Base-by-base conservation (phyloP, 2,113 vertebrate species). In the Serilophus lunatus region DNA sequence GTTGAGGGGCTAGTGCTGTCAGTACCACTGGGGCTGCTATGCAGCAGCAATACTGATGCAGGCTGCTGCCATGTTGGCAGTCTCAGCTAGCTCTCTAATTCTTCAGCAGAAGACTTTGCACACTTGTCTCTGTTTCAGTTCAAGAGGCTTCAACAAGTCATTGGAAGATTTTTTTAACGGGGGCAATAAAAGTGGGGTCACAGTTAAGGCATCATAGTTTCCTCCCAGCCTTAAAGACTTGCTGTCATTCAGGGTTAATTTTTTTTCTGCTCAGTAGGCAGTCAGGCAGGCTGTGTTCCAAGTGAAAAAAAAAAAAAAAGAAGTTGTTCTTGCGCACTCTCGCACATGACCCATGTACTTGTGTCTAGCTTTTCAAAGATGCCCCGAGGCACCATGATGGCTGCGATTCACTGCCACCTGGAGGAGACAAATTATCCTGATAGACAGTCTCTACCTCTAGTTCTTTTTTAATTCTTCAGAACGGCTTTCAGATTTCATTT, bases 51-150 rank as follows among this genome's bases (percentile, higher is more conserved):
- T 59, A 68, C 42, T 4, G 24, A 74, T 69, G 59, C 2, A 3
- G 31, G 33, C 36, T 54, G 36, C 35, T 3, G 2, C 36, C 1
- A 1, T 1, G 13, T 12, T 4, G 0, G 8, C 22, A 24, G 60
- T 31, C 42, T 76, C 4, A 0, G 2, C 0, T 31, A 26, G 8
- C 14, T 35, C 45, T 35, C 54, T 5, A 7, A 16, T 7, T 18
- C 75, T 54, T 45, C 85, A 19, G 60, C 44, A 16, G 35, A 44
- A 76, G 18, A 28, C 47, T 59, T 50, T 12, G 28, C 4, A 9
- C 4, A 1, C 25, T 72, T n/a, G 4, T 18, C 51, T 68, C 40
- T 9, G 0, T 31, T 82, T 70, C 54, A 4, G 18, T 40, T 71
- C 38, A 44, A 54, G 38, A 53, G 54, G 29, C 29, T 74, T 82